phyloP scores from a whole-genome alignment of 2,797 vertebrate species.

The Protosalanx chinensis region DNA sequence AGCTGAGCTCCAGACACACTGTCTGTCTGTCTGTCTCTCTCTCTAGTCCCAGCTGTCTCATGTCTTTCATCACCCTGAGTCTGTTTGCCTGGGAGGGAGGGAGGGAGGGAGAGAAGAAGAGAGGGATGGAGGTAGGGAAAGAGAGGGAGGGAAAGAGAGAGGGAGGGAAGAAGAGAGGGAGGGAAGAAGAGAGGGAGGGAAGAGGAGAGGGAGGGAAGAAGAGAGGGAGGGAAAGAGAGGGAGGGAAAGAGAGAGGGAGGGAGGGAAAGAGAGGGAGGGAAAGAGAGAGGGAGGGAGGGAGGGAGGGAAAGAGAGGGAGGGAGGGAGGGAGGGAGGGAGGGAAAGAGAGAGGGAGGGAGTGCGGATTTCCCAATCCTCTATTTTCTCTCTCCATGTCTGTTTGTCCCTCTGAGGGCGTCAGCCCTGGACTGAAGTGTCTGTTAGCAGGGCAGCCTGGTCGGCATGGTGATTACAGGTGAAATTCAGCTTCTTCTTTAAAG shows the following conservation, averaged over 20 bases:
- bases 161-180: slow-evolving; percentile 9
- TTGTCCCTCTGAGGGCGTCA: slow-evolving; percentile 64
- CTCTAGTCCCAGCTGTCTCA: slow-evolving; percentile 14
- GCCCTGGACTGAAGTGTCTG: slow-evolving; percentile 77
- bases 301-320: neutral
- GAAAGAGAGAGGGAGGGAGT: slow-evolving; percentile 18
- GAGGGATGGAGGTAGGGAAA: slow-evolving; percentile 9
- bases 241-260: slow-evolving; percentile 2
- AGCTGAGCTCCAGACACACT: slow-evolving; percentile 64
- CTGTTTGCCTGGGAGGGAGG: too few species aligned
- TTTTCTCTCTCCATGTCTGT: slow-evolving; percentile 53
- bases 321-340: slow-evolving; percentile 6
- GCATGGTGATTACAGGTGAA: slow-evolving; percentile 83
- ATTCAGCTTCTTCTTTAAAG: slow-evolving; percentile 83
- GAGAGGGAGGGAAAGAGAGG: slow-evolving; percentile 2
- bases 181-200: neutral
- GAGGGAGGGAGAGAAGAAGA: neutral
- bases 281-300: neutral
- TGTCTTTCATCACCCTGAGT: neutral
- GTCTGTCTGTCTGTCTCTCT: slow-evolving; percentile 32
- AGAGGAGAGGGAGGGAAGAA: neutral
- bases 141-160: slow-evolving; percentile 1
- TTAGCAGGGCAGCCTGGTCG: slow-evolving; percentile 76
- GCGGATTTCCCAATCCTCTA: slow-evolving; percentile 59
- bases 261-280: too few species aligned